phyloP scores from a whole-genome alignment of 2,113 vertebrate genomes.

The Lampris megalopsis region DNA sequence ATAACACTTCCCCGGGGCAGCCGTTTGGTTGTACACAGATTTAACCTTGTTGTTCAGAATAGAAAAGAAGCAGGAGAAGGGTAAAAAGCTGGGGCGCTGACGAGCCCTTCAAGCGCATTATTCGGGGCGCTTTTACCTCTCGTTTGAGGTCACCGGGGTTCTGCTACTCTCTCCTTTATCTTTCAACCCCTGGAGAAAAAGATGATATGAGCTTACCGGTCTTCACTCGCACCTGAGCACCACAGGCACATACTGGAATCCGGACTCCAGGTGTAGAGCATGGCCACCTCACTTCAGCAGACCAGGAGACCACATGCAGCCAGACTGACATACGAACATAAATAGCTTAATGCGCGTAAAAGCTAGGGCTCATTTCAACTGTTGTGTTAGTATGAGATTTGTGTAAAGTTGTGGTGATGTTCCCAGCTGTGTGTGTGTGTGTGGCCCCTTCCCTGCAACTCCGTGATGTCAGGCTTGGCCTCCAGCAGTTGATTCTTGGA shows the following conservation, averaged over 20 bases:
- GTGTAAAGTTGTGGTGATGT: constrained; percentile 12
- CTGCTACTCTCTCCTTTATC: constrained; percentile 74
- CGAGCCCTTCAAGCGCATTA: constrained; percentile 33
- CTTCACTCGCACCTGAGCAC: constrained; percentile 78
- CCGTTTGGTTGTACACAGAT: constrained; percentile 52
- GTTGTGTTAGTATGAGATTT: not conserved
- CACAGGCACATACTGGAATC: constrained; percentile 68
- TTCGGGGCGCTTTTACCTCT: constrained; percentile 29
- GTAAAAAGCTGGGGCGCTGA: constrained; percentile 26
- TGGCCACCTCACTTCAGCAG: constrained; percentile 47
- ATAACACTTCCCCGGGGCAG: constrained; percentile 80
- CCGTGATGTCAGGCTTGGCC: constrained; percentile 27
- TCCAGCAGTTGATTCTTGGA: constrained; percentile 29
- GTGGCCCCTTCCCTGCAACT: constrained; percentile 23
- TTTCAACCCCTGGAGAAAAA: constrained; percentile 77
- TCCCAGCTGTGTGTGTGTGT: constrained; percentile 23
- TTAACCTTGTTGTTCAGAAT: constrained; percentile 51
- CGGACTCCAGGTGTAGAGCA: constrained; percentile 69
- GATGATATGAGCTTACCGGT: constrained; percentile 78
- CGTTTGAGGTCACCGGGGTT: constrained; percentile 73
- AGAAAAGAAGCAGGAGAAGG: constrained; percentile 23
- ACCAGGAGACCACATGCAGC: constrained; percentile 18
- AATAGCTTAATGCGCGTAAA: not conserved
- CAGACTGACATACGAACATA: constrained; percentile 6
- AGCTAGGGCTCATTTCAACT: not conserved